A percentile compares a stretch with the other conserved stretches of the same genome.
Conservation (phyloP, 2,113 vertebrate genomes). For the Lasiurus borealis region DNA sequence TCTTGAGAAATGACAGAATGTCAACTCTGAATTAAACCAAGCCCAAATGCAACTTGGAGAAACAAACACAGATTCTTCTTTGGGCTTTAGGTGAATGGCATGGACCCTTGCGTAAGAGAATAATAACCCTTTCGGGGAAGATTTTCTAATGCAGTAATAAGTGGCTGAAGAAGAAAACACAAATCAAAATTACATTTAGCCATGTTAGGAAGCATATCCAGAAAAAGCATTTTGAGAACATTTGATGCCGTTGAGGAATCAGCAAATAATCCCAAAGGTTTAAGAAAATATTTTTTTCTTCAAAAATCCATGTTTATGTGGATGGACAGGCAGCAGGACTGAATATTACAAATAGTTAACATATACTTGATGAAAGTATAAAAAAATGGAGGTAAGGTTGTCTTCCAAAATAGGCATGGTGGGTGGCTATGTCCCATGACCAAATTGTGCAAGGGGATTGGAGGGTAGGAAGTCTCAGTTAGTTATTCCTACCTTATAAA, state of each 20-base stretch:
- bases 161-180: not conserved
- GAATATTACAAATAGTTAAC: not conserved
- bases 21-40: slow-evolving; percentile 40
- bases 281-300: not conserved
- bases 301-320: not conserved
- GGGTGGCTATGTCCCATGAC: not conserved
- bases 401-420: not conserved
- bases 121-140: not conserved
- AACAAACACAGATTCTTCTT: not conserved
- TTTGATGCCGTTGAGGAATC: not conserved
- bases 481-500: not conserved
- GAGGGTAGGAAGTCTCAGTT: not conserved
- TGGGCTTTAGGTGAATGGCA: not conserved
- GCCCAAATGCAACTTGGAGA: not conserved
- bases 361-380: not conserved
- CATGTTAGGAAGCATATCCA: not conserved
- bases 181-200: not conserved
- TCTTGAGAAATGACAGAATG: slow-evolving; percentile 18
- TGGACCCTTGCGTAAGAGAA: not conserved
- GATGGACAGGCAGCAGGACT: not conserved
- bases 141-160: not conserved
- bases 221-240: not conserved
- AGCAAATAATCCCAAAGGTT: not conserved
- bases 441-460: not conserved
- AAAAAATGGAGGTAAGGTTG: not conserved